These are phyloP conservation scores for Acanthococcus lagerstroemiae DNA, from an alignment of 2,888 invertebrate genomes.

Conservation along the genomic window DNA sequence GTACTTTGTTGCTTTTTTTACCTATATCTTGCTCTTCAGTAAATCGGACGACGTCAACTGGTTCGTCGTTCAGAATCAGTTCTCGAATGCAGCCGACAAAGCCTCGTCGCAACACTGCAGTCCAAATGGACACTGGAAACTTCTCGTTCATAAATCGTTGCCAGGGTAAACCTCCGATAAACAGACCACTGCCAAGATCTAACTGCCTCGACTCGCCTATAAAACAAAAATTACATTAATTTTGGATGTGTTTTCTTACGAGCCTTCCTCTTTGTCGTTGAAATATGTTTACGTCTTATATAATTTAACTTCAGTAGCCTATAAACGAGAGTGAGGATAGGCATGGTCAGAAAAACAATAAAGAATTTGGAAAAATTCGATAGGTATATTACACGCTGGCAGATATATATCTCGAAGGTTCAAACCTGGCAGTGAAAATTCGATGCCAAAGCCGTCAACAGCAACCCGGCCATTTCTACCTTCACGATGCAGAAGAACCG, in stretches of 20 bases:
- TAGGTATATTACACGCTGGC: no score
- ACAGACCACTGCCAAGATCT: conserved; percentile 78
- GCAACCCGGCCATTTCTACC: conserved; percentile 76
- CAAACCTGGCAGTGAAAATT: conserved; percentile 81
- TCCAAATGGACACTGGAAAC: conserved; percentile 77
- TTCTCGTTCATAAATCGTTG: conserved; percentile 31
- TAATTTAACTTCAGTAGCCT: no score
- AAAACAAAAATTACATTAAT: no score
- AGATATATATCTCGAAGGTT: no score
- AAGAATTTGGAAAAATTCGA: no score
- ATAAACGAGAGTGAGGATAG: no score
- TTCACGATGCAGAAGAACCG: conserved; percentile 69
- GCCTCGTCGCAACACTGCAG: conserved; percentile 75
- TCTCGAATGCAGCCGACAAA: conserved; percentile 91
- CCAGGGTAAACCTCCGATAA: conserved; percentile 64
- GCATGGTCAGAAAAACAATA: no score
- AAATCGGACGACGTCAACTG: conserved; percentile 77
- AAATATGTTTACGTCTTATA: no score
- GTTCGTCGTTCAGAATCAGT: conserved; percentile 74
- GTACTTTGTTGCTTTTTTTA: conserved; percentile 42
- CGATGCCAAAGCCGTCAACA: conserved; percentile 80
- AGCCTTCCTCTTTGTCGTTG: no score
- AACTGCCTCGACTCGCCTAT: conserved; percentile 75
- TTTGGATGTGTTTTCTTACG: no score
- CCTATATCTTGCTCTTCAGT: conserved; percentile 84